Evolutionary conservation across 2,113 vertebrate genomes (phyloP).

Genomic region (Chionomys nivalis): DNA sequence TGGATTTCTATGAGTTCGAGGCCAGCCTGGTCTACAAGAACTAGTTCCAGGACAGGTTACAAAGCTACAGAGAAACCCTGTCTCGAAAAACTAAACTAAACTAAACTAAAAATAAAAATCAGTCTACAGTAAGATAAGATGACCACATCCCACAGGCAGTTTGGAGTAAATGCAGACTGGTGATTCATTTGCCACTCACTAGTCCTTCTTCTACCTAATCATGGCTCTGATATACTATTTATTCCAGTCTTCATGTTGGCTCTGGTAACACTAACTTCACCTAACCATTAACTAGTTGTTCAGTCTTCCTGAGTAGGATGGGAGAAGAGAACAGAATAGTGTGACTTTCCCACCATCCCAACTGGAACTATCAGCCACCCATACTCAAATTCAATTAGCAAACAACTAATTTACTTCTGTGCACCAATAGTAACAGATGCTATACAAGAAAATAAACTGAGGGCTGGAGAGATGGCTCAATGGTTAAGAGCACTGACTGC

Average conservation of each 20-base stretch:
- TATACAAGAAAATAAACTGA: conserved; percentile 31
- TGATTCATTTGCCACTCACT: not conserved
- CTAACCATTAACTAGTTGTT: not conserved
- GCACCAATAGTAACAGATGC: conserved; percentile 32
- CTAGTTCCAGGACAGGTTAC: no score
- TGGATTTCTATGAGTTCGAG: no score
- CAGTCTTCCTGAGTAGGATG: not conserved
- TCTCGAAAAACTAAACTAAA: not conserved
- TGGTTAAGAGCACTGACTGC: no score
- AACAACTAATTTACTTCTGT: not conserved
- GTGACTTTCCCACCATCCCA: not conserved
- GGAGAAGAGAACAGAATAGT: not conserved
- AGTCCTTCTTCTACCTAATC: conserved; percentile 4
- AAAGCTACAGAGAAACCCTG: no score
- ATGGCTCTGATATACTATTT: not conserved
- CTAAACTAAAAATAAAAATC: not conserved
- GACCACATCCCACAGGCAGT: not conserved
- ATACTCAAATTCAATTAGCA: not conserved
- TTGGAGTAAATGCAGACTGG: not conserved
- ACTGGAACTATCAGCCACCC: not conserved
- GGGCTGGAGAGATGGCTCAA: no score
- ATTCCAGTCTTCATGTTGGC: not conserved
- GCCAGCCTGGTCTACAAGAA: no score
- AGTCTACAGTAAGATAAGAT: not conserved
- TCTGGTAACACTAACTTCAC: not conserved